Base-by-base conservation (phyloP, 2,797 vertebrate genomes). In the Neosilurus hyrtlii region DNA sequence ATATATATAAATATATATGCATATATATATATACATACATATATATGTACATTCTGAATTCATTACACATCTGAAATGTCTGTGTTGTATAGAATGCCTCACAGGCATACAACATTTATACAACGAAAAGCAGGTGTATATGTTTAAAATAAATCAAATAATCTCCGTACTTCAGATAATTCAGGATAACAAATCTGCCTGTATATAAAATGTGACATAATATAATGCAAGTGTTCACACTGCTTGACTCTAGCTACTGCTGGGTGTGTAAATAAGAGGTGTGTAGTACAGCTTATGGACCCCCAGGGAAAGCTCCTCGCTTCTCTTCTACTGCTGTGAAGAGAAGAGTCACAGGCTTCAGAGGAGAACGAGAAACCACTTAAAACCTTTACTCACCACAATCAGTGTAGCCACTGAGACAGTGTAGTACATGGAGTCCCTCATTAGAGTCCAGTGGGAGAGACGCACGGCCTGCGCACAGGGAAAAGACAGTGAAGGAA, bases 361-460 rank as follows among this genome's bases (percentile, higher is more conserved):
- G 30, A 67, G 70, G 24, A 83, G 78, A 83, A 85, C 61, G 62
- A 78, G 82, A 85, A 85, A 75, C 78, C 83, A 85, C 87, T 87
- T 82, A 78, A 67, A 84, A 61, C 6, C 24, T 49, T 61, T 86
- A 63, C 91, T 94, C 85, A 99, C 97, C 96, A 96, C 94, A 0
- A 99, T 97, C 59, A 99, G 96, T 2, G 96, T 96, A 20, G 96
- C 88, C 87, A 99, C 97, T 1, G 97, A 96, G 80, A 98, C 85
- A 0, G 97, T 99, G 90, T 99, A 99, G 92, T 97, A 99, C 61
- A 87, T 68, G 0, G 97, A 97, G 91, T 99, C 97, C 88, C 97
- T 95, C 90, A 99, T 89, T 86, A 99, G 94, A 82, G 96, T 95
- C 97, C 97, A 99, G 0, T 95, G 93, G 0, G 97, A 95, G 63